These are phyloP conservation scores for Drosophila gaucha DNA, from an alignment of 2,888 invertebrate genomes.

Conservation along the genomic window DNA sequence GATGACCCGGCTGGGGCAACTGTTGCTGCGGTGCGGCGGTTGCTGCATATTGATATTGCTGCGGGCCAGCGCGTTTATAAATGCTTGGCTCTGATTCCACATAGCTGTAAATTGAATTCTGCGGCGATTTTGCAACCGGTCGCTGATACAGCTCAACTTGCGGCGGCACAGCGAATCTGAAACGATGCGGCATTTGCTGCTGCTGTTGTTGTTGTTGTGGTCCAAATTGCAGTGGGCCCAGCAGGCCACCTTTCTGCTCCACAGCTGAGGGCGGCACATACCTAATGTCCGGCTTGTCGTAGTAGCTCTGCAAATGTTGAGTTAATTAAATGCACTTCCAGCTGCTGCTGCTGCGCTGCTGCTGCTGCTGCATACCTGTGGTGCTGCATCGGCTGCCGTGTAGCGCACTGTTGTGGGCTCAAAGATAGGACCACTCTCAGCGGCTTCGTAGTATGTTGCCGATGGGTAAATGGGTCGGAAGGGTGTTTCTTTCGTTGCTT, in stretches of 20 bases:
- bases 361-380: constrained; percentile 62
- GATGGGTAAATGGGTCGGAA: constrained; percentile 72
- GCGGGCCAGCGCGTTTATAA: constrained; percentile 54
- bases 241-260: constrained; percentile 41
- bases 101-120: constrained; percentile 49
- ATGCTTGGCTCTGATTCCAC: constrained; percentile 51
- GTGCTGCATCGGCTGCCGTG: constrained; percentile 72
- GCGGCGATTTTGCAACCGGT: constrained; percentile 27
- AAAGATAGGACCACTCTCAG: constrained; percentile 49
- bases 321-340: constrained; percentile 46
- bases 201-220: constrained; percentile 10
- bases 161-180: constrained; percentile 59
- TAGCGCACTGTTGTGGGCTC: constrained; percentile 75
- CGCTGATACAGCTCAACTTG: constrained; percentile 69
- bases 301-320: constrained; percentile 51
- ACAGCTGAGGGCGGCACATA: constrained; percentile 52
- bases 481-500: constrained; percentile 62
- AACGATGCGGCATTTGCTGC: constrained; percentile 48
- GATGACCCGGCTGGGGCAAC: constrained; percentile 53
- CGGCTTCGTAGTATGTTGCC: constrained; percentile 54
- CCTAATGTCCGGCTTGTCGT: constrained; percentile 54
- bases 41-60: constrained; percentile 50
- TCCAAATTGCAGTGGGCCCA: constrained; percentile 44
- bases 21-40: constrained; percentile 44
- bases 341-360: not conserved